Base-by-base conservation (phyloP, 2,888 invertebrate genomes). In the Morpho helenor region DNA sequence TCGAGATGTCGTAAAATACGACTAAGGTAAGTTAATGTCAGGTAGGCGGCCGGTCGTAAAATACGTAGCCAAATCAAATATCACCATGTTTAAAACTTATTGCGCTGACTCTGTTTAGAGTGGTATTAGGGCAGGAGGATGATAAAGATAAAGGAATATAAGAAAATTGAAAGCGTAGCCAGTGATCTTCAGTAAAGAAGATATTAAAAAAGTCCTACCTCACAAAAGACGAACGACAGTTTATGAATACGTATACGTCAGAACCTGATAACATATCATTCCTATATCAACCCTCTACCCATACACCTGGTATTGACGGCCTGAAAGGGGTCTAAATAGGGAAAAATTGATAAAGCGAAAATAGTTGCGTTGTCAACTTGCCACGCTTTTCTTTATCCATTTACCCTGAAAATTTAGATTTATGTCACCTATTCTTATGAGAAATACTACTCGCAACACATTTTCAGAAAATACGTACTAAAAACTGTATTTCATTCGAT, bases 341-440 rank as follows among this genome's bases (percentile, higher is more conserved):
- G 61, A 61, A 59, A 63, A 62, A 62, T 61, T 62, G 62, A 63
- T 61, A 64, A 59, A 61, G 52, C 49, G 55, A 60, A 61, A 64
- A 66, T 65, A 66, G 63, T 61, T 61, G 61, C 61, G 63, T 56
- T 61, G 64, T 63, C 50, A 59, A 56, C 49, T 53, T 54, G 51
- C 45, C 42, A 49, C 10, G 51, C 16, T 52, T 48, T 55, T 49
- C 23, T 44, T 44, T 44, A 39, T 48, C 47, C 39, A 52, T 42
- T 50, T 52, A 16, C 39, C 56, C 47, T 23, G 42, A 31, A 59
- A 52, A 48, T 48, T 44, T 23, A 59, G 50, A 53, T 54, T 59
- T 54, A 43, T 45, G 54, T 47, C 44, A 57, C 43, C 31, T 39
- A 49, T 54, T 50, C 31, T 7, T 8, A 16, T 54, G 41, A 58